Conservation (phyloP, 2,888 invertebrate genomes). For the Seira sanloemensis region DNA sequence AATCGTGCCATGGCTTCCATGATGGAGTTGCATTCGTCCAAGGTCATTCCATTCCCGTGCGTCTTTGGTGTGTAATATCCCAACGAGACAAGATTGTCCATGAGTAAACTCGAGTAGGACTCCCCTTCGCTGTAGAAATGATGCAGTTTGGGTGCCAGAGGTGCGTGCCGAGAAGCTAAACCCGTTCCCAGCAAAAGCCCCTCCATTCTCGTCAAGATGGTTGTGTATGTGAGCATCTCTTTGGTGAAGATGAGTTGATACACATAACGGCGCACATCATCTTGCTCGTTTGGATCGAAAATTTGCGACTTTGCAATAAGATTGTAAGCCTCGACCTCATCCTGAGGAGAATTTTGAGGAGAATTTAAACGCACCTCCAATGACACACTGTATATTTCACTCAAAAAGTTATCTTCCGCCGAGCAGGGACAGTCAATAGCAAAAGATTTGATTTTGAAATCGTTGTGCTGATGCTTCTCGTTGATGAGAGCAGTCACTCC, state of each 20-base stretch:
- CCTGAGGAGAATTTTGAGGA: neutral
- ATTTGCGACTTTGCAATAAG: slow-evolving; percentile 64
- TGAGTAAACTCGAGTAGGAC: slow-evolving; percentile 67
- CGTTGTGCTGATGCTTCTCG: slow-evolving; percentile 29
- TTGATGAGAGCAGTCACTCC: slow-evolving; percentile 56
- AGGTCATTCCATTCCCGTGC: slow-evolving; percentile 36
- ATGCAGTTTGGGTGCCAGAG: slow-evolving; percentile 62
- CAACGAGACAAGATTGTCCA: slow-evolving; percentile 69
- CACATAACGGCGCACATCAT: slow-evolving; percentile 58
- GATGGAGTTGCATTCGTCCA: slow-evolving; percentile 64
- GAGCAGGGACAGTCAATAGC: slow-evolving; percentile 58
- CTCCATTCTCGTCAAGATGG: slow-evolving; percentile 60
- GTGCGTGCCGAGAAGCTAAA: neutral
- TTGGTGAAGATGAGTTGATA: slow-evolving; percentile 69
- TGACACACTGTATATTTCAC: slow-evolving; percentile 62
- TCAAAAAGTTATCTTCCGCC: slow-evolving; percentile 67
- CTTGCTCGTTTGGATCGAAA: slow-evolving; percentile 19
- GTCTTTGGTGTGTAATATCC: slow-evolving; percentile 66
- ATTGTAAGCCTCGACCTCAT: neutral
- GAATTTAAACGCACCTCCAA: slow-evolving; percentile 10
- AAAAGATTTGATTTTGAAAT: slow-evolving; percentile 56
- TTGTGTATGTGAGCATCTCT: slow-evolving; percentile 65
- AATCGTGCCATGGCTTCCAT: slow-evolving; percentile 68
- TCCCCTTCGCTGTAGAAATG: slow-evolving; percentile 68
- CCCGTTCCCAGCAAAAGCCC: neutral